phyloP scores from a whole-genome alignment of 2,888 invertebrate genomes.

The Oasisia sp. region DNA sequence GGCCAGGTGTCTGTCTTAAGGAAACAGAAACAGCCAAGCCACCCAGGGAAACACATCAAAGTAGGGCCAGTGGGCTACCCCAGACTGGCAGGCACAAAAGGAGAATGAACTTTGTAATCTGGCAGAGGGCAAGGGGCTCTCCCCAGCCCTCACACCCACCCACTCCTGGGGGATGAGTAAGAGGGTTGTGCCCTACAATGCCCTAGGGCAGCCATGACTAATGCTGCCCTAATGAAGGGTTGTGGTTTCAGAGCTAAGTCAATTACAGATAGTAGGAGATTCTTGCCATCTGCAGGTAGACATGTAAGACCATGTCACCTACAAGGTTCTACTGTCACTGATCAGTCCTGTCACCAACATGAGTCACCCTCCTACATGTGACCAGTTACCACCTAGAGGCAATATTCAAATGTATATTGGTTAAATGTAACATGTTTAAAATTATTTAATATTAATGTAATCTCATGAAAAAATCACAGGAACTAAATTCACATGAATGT shows the following conservation, averaged over 20 bases:
- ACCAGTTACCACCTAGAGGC: neutral
- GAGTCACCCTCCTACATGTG: neutral
- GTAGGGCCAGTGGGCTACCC: neutral
- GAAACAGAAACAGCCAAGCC: neutral
- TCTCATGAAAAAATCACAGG: no score
- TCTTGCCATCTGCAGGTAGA: neutral
- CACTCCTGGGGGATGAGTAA: neutral
- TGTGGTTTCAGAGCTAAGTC: conserved; percentile 2
- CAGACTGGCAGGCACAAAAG: neutral
- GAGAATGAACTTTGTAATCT: neutral
- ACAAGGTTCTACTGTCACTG: neutral
- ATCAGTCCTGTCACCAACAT: neutral
- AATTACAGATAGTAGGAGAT: neutral
- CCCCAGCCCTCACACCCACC: neutral
- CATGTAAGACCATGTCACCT: neutral
- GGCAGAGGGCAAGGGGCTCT: neutral
- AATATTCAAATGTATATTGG: no score
- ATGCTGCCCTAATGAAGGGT: neutral
- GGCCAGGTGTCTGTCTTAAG: neutral
- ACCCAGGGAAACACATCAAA: neutral
- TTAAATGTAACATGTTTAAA: no score
- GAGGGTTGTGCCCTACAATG: neutral
- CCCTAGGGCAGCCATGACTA: neutral
- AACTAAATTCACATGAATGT: no score
- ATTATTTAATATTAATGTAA: no score